phyloP scores from a whole-genome alignment of 2,797 vertebrate species.

The Poecilia picta region DNA sequence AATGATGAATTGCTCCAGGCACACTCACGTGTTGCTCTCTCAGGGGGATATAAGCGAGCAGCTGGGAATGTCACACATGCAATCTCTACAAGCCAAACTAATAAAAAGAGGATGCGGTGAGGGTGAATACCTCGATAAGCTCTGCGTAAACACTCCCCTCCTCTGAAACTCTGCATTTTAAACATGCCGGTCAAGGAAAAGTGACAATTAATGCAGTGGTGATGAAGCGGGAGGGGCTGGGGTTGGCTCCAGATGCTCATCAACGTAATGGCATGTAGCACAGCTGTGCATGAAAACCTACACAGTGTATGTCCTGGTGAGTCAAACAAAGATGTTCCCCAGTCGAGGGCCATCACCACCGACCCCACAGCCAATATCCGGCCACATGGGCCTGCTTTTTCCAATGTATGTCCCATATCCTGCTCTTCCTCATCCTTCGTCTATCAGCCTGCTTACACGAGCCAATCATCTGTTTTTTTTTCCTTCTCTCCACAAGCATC shows the following conservation, averaged over 20 bases:
- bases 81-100: slow-evolving; percentile 44
- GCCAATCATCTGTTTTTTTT: slow-evolving; percentile 36
- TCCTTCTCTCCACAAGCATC: slow-evolving; percentile 37
- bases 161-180: slow-evolving; percentile 26
- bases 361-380: slow-evolving; percentile 36
- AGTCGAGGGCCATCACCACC: slow-evolving; percentile 45
- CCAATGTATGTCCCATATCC: slow-evolving; percentile 50
- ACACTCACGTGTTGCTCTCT: slow-evolving; percentile 27
- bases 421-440: slow-evolving; percentile 2
- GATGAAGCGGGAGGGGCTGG: neutral
- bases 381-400: slow-evolving; percentile 57
- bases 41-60: slow-evolving; percentile 53
- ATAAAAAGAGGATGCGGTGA: slow-evolving; percentile 55
- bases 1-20: slow-evolving; percentile 27
- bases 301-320: slow-evolving; percentile 20
- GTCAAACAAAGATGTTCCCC: slow-evolving; percentile 58
- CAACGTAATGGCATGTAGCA: slow-evolving; percentile 26
- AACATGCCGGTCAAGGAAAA: slow-evolving; percentile 15
- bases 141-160: slow-evolving; percentile 37
- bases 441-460: slow-evolving; percentile 18
- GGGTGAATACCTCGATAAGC: slow-evolving; percentile 56
- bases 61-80: slow-evolving; percentile 71
- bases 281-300: slow-evolving; percentile 32
- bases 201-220: slow-evolving; percentile 5
- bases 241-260: neutral